Evolutionary conservation across 1,140 invertebrate species (phyloP), one percentile per base, ranked within the genome.

Genomic region (Battus philenor): DNA sequence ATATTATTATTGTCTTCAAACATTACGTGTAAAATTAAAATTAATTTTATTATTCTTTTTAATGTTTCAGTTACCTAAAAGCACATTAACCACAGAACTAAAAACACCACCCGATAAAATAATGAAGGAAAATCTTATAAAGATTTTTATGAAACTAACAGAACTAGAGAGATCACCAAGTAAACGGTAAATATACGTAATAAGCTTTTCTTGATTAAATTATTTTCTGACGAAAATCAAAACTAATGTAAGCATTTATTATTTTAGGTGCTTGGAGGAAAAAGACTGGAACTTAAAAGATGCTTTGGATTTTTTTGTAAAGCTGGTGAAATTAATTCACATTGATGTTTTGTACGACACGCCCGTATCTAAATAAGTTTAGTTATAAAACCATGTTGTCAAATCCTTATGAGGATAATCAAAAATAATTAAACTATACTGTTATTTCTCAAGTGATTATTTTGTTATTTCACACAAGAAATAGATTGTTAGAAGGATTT

Each of bases 71-170:
- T 41, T 76, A 13, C 54, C 44, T 49, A 52, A 54, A 8, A 76
- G 58, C 47, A 34, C 39, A 12, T 32, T 68, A 6, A 68, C 47
- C 45, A 44, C 76, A 3, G 68, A 72, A 50, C 54, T 81, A 31
- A 70, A 78, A 6, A 33, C 56, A 3, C 33, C 53, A 2, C 73
- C 73, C 0, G 65, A 78, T 50, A 64, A 73, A 8, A 38, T 71
- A 5, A 59, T 60, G 3, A 73, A 81, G 45, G 54, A 68, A 30
- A 51, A 54, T 22, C 57, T 76, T n/a, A 12, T 69, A 9, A 31
- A 64, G n/a, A 54, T 72, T 12, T 83, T 83, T 44, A 73, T 72
- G 56, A 57, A 63, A 44, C 31, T 83, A 34, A 79, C 79, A 0
- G 55, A 59, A 30, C 34, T 71, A 11, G 58, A 72, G n/a, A 55